Evolutionary conservation across 2,797 vertebrate genomes (phyloP).

Genomic region (Eremophila alpestris): DNA sequence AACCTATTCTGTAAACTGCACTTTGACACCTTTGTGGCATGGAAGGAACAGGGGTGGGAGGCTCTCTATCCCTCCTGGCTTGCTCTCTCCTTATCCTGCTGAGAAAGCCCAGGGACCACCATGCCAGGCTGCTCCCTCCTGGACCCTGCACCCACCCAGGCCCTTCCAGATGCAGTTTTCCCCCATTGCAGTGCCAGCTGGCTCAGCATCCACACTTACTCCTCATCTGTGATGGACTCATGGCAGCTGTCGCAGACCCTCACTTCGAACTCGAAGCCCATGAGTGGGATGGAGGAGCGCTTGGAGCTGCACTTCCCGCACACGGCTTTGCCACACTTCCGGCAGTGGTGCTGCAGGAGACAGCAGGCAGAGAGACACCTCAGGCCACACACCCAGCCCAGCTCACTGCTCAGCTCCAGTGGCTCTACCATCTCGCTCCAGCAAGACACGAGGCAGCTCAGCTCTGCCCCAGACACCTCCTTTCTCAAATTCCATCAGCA

Average conservation of each 20-base stretch:
- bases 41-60: background rate
- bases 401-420: background rate
- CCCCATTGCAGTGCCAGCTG: rapidly evolving
- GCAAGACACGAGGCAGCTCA: background rate
- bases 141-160: rapidly evolving
- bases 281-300: constrained; percentile 94
- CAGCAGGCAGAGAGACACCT: background rate
- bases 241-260: constrained; percentile 95
- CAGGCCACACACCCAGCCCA: background rate
- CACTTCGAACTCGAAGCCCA: constrained; percentile 98
- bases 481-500: background rate
- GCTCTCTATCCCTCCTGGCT: background rate
- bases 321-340: constrained; percentile 90
- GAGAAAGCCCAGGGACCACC: background rate
- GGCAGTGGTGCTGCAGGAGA: constrained; percentile 80
- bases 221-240: constrained; percentile 94
- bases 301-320: constrained; percentile 96
- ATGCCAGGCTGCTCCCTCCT: background rate
- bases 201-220: constrained; percentile 84
- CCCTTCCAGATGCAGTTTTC: background rate
- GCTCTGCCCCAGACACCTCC: background rate
- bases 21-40: background rate
- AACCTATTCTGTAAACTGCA: background rate
- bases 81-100: background rate
- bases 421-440: background rate